A percentile compares a stretch with the other conserved stretches of the same genome.
phyloP scores from a whole-genome alignment of 2,888 invertebrate species.

The Morpho deidamia region DNA sequence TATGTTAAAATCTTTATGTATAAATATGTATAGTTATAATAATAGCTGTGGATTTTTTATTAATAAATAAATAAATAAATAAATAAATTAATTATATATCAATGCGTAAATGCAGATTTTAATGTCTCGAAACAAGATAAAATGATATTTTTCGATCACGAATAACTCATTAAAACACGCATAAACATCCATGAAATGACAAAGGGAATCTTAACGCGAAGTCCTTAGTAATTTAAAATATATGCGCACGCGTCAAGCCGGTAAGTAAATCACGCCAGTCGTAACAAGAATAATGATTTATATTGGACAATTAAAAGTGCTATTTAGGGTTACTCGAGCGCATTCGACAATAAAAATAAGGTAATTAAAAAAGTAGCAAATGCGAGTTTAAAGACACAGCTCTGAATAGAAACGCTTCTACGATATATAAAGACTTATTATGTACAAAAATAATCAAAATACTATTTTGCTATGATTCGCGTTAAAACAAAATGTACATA shows the following conservation, averaged over 20 bases:
- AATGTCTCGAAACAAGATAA: constrained; percentile 21
- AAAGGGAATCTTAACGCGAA: constrained; percentile 49
- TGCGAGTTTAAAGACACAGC: not conserved
- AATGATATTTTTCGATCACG: constrained; percentile 44
- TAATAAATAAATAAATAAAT: too few relatives aligned
- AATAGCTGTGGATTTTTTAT: too few relatives aligned
- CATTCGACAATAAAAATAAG: constrained; percentile 33
- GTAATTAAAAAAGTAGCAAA: not conserved
- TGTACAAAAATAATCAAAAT: too few relatives aligned
- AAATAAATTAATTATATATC: too few relatives aligned
- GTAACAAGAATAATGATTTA: constrained; percentile 72
- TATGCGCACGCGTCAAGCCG: constrained; percentile 60
- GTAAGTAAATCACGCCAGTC: constrained; percentile 70
- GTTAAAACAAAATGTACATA: too few relatives aligned
- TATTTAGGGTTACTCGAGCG: constrained; percentile 48
- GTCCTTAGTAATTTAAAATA: constrained; percentile 55
- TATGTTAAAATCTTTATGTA: too few relatives aligned
- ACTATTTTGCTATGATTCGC: too few relatives aligned
- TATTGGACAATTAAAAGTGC: constrained; percentile 69
- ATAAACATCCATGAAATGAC: constrained; percentile 57
- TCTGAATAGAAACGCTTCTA: too few relatives aligned
- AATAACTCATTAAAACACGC: constrained; percentile 67
- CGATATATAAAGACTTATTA: too few relatives aligned
- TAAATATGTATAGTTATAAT: too few relatives aligned
- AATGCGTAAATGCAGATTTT: not conserved